Evolutionary conservation across 2,113 vertebrate genomes (phyloP), one percentile per base, ranked within the genome.

Genomic region (Lipophrys pholis): DNA sequence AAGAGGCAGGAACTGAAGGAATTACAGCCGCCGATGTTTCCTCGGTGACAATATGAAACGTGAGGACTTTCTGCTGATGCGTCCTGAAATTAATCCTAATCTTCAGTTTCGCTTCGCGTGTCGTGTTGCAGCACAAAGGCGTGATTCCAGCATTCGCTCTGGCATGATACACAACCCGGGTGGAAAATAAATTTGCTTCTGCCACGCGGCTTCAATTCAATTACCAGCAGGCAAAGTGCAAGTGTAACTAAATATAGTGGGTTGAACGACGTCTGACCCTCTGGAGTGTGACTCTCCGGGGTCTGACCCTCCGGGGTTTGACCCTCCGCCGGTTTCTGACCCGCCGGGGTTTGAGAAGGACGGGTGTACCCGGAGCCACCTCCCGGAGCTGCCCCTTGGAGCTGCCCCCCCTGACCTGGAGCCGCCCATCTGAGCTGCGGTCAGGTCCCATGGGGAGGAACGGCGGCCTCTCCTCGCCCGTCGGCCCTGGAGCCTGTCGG

Each of bases 201-300:
- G 82, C 81, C 85, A 82, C 46, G 74, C 73, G 42, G 58, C 82
- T 85, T 79, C 80, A 86, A 83, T 85, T 85, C 76, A 88, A 88
- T 83, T 84, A 87, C 51, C 71, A 89, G 63, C 64, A 76, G 76
- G 64, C 73, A 77, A 72, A 90, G 78, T 76, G 61, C 76, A 81
- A 85, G 78, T 86, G 83, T 81, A 86, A 83, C 82, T 83, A 80
- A 88, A 87, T 85, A 88, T 84, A 84, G 78, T 50, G 35, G 67
- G 55, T n/a, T 82, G 81, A 88, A 88, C 52, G 21, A 30, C 21
- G 21, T 30, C 21, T 30, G 21, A 30, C 21, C 21, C 21, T 30
- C 21, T 30, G 21, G 21, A 4, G 2, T 30, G 2, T 30, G 21
- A 30, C 21, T 4, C 21, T 2, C 21, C 2, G 21, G 21, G 21